Conservation (phyloP, 2,888 invertebrate genomes). For the Apotomis betuletana region DNA sequence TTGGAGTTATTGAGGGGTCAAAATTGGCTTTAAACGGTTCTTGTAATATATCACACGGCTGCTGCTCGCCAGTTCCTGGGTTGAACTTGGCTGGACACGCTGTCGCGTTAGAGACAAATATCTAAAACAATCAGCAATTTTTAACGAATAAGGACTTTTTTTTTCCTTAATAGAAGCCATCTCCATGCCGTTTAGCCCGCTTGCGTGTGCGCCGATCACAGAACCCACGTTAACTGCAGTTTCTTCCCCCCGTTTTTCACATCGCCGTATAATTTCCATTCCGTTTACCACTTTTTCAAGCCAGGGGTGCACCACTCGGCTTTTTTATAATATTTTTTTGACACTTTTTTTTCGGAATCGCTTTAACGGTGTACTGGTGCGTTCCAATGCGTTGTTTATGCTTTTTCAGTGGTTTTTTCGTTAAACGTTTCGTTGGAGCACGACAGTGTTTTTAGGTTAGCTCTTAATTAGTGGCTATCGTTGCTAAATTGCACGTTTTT, state of each 20-base stretch:
- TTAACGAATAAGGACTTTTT: background rate
- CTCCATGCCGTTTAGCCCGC: slow-evolving; percentile 43
- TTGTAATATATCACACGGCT: too few species aligned
- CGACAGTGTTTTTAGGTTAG: slow-evolving; percentile 35
- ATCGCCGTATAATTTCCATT: slow-evolving; percentile 70
- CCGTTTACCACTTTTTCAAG: slow-evolving; percentile 64
- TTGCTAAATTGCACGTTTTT: slow-evolving; percentile 18
- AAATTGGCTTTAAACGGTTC: too few species aligned
- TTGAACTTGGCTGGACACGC: too few species aligned
- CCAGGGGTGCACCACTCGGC: slow-evolving; percentile 65
- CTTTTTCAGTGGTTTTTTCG: slow-evolving; percentile 40
- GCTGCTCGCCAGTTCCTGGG: too few species aligned
- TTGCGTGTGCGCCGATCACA: slow-evolving; percentile 64
- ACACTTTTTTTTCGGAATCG: slow-evolving; percentile 38
- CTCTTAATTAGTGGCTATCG: slow-evolving; percentile 27
- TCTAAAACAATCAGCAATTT: too few species aligned
- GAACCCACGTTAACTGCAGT: slow-evolving; percentile 60
- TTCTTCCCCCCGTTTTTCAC: slow-evolving; percentile 69
- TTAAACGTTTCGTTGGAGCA: slow-evolving; percentile 22
- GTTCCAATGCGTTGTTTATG: slow-evolving; percentile 45
- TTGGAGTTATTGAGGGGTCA: too few species aligned
- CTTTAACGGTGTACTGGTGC: slow-evolving; percentile 31
- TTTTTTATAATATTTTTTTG: slow-evolving; percentile 53
- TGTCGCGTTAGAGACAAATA: too few species aligned
- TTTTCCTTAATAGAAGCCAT: slow-evolving; percentile 39